Base-by-base conservation (phyloP, 2,797 vertebrate genomes). In the Rhinella marina region DNA sequence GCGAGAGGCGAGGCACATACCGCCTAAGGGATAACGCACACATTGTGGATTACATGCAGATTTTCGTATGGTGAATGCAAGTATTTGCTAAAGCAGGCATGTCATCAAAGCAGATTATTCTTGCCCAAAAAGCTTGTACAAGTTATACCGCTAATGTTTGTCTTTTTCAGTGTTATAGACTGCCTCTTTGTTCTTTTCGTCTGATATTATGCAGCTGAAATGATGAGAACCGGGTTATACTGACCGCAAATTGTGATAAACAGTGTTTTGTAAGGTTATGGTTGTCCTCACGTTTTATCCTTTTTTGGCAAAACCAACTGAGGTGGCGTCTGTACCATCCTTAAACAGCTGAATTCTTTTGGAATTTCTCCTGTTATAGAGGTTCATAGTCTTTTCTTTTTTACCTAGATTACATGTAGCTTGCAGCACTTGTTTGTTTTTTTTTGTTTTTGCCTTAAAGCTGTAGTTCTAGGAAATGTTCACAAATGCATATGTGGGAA, bases 211-310 rank as follows among this genome's bases (percentile, higher is more conserved):
- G 56, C 87, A 83, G 72, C 2, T 12, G 57, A 64, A 52, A 64
- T 62, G 50, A 80, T 32, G 13, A 81, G 32, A 66, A n/a, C 41
- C 81, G 27, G 82, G 87, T 88, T 82, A 85, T 66, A 25, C 41
- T 88, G 77, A 88, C 87, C 77, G 29, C 52, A 85, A 70, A 62
- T 68, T 32, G 9, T 84, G 77, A 85, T 88, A 88, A 85, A 29
- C 66, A n/a, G 17, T 73, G 21, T 78, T 72, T 84, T 29, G 9
- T 57, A 29, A 70, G 79, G 41, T 84, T 10, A 3, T 27, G 21
- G 11, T 50, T 70, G 7, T 27, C 52, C 64, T 52, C 25, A 66
- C n/a, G 14, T 59, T 52, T 29, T 87, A 9, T 76, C 70, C 70
- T 87, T 82, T 27, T 87, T 87, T n/a, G 29, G 73, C 12, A 52